A percentile compares a stretch with the other conserved stretches of the same genome.
Conservation (phyloP, 2,888 invertebrate genomes). For the Chelonus formosanus region DNA sequence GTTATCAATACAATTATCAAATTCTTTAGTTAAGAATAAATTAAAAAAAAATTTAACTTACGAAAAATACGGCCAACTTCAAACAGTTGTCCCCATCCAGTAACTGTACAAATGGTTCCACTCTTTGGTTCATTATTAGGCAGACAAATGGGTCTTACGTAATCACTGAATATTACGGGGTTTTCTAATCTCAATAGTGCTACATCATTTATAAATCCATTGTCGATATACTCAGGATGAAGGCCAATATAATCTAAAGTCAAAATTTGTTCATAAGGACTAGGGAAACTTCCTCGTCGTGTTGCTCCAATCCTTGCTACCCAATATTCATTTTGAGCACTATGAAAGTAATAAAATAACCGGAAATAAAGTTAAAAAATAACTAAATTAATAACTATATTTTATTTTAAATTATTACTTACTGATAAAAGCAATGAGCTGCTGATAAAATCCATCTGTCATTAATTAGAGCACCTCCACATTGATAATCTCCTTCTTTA, state of each 20-base stretch:
- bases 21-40: no score
- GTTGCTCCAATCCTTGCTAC: constrained; percentile 81
- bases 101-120: constrained; percentile 77
- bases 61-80: constrained; percentile 83
- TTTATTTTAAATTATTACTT: constrained; percentile 56
- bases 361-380: neutral
- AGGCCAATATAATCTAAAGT: constrained; percentile 73
- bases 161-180: constrained; percentile 71
- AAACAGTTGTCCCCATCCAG: constrained; percentile 84
- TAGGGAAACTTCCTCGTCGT: constrained; percentile 76
- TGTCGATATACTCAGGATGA: constrained; percentile 79
- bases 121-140: constrained; percentile 73
- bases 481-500: constrained; percentile 85
- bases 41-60: constrained; percentile 66
- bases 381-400: constrained; percentile 21
- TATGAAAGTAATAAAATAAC: constrained; percentile 52
- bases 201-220: constrained; percentile 82
- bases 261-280: constrained; percentile 78
- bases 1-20: no score
- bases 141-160: constrained; percentile 73
- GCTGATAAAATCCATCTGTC: constrained; percentile 80
- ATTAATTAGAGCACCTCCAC: constrained; percentile 79
- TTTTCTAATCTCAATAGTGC: constrained; percentile 73
- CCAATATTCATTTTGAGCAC: constrained; percentile 80
- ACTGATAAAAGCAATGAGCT: constrained; percentile 85